Evolutionary conservation across 2,113 vertebrate species (phyloP).

Genomic region (Mobula hypostoma): DNA sequence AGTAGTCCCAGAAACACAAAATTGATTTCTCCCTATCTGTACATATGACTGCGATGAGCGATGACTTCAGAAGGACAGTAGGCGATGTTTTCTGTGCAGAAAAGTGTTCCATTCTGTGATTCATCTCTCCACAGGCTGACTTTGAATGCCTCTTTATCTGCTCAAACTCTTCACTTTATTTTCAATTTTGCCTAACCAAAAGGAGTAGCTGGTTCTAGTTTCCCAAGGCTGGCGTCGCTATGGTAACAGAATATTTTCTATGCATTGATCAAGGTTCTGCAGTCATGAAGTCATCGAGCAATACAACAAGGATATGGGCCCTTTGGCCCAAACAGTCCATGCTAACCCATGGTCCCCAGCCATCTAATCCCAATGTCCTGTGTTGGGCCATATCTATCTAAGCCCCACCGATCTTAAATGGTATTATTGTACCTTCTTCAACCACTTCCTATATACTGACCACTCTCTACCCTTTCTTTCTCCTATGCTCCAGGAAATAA

Average conservation of each 20-base stretch:
- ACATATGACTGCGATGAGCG: background rate
- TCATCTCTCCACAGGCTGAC: background rate
- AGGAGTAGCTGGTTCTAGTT: background rate
- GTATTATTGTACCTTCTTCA: no score
- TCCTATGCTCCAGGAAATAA: no score
- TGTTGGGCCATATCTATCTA: no score
- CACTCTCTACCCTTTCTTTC: no score
- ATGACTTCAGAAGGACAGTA: background rate
- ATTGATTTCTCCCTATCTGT: background rate
- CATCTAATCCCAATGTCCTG: no score
- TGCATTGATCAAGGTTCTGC: background rate
- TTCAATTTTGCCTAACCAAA: background rate
- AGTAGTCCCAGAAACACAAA: background rate
- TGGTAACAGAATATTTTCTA: conserved; percentile 8
- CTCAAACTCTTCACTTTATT: background rate
- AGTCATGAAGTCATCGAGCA: no score
- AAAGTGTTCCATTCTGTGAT: no score
- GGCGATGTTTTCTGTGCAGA: background rate
- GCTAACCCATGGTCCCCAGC: no score
- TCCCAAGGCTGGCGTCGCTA: background rate
- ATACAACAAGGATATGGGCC: no score
- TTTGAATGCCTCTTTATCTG: background rate
- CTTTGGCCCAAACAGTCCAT: no score
- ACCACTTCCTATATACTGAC: no score
- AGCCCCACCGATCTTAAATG: no score